Percentiles rank a stretch among this genome's conserved stretches.
Conservation (phyloP, 1,140 invertebrate genomes). For the Gryon sp. region DNA sequence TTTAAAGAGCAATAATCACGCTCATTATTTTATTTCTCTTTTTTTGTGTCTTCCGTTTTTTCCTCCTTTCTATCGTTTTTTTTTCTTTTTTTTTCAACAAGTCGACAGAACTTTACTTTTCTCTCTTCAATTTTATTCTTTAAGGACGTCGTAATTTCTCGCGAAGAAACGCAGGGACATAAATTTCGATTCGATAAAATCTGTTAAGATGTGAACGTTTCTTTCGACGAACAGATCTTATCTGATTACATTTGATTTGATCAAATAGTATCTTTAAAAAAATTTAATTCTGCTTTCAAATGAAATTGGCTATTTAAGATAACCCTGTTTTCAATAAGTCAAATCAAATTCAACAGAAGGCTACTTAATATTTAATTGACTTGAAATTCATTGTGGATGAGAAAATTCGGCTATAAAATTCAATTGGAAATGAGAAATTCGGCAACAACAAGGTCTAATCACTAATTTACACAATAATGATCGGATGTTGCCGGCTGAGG, state of each 20-base stretch:
- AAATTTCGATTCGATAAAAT: slow-evolving; percentile 55
- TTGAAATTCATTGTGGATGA: slow-evolving; percentile 7
- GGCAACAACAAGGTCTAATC: neutral
- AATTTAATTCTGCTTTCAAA: slow-evolving; percentile 34
- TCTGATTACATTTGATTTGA: slow-evolving; percentile 50
- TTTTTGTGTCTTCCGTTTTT: too few relatives aligned
- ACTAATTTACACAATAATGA: slow-evolving; percentile 16
- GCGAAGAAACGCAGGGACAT: slow-evolving; percentile 17
- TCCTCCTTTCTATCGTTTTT: too few relatives aligned
- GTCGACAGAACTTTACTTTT: neutral
- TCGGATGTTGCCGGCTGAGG: neutral
- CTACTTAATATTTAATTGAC: slow-evolving; percentile 29
- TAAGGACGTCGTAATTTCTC: slow-evolving; percentile 7
- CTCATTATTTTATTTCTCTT: neutral
- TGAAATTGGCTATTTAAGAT: slow-evolving; percentile 8
- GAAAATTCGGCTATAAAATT: slow-evolving; percentile 1
- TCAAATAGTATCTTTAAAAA: slow-evolving; percentile 49
- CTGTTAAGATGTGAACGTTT: slow-evolving; percentile 41
- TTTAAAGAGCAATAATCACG: neutral
- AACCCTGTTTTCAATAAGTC: slow-evolving; percentile 22
- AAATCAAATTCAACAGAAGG: slow-evolving; percentile 21
- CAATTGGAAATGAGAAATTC: neutral
- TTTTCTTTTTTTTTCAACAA: too few relatives aligned
- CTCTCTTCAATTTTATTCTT: neutral
- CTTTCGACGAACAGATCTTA: slow-evolving; percentile 18